These are phyloP conservation scores for Hyles euphorbiae DNA, from an alignment of 1,140 invertebrate species.

Conservation along the genomic window DNA sequence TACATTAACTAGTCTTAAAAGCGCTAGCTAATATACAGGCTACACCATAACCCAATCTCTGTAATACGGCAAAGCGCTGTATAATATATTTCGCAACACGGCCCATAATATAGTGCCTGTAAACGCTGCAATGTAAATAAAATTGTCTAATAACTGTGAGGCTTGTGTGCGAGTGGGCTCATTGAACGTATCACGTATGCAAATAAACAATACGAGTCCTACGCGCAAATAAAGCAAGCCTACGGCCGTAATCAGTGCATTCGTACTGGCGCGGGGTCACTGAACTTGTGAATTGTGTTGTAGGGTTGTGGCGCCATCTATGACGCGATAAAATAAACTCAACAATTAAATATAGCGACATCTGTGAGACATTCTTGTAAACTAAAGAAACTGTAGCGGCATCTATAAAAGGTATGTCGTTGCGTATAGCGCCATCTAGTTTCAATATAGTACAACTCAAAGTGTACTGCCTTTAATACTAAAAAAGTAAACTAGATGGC, in stretches of 20 bases:
- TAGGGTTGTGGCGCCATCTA: background rate
- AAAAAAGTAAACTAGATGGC: background rate
- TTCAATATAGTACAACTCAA: background rate
- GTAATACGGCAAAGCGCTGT: no score
- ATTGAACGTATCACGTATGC: background rate
- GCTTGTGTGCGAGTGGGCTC: no score
- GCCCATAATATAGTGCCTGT: no score
- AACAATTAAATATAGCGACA: background rate
- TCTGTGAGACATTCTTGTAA: background rate
- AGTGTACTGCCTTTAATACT: no score
- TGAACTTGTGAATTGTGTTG: slow-evolving; percentile 5
- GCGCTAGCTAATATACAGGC: no score
- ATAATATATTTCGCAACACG: no score
- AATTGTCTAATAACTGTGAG: no score
- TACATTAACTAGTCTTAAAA: no score
- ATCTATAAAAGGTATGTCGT: background rate
- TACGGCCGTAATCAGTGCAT: slow-evolving; percentile 16
- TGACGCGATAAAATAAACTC: no score
- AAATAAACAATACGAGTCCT: slow-evolving; percentile 15
- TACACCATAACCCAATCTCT: no score
- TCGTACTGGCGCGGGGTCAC: slow-evolving; percentile 9
- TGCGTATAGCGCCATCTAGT: slow-evolving; percentile 23
- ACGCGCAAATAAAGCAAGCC: slow-evolving; percentile 16
- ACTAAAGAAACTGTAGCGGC: no score
- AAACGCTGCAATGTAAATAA: no score